These are phyloP conservation scores for Archegozetes longisetosus DNA, from an alignment of 1,140 invertebrate genomes.

Conservation along the genomic window DNA sequence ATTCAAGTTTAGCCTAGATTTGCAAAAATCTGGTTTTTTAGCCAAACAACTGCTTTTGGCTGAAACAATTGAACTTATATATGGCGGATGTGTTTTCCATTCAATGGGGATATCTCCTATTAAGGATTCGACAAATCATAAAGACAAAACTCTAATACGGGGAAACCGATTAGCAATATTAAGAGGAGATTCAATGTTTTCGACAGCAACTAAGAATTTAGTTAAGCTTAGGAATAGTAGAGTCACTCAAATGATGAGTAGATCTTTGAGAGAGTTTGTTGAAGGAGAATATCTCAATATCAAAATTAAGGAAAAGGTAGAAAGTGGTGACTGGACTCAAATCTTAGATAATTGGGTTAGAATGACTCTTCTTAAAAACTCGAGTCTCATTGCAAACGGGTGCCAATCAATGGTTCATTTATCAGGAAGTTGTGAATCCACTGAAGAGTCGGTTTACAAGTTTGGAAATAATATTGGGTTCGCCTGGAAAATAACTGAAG, in stretches of 20 bases:
- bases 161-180: neutral
- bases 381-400: neutral
- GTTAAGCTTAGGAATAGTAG: neutral
- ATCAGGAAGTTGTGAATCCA: neutral
- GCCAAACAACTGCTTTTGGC: neutral
- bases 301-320: neutral
- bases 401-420: neutral
- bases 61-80: neutral
- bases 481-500: neutral
- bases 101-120: neutral
- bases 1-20: neutral
- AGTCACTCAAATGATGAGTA: neutral
- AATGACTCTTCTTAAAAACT: neutral
- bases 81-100: neutral
- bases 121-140: neutral
- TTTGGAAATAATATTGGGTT: neutral
- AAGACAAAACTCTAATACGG: neutral
- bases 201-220: neutral
- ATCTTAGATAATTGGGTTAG: neutral
- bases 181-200: neutral
- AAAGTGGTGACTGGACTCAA: neutral
- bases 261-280: neutral
- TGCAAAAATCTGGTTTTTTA: neutral
- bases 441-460: neutral
- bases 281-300: neutral